Evolutionary conservation across 2,888 invertebrate genomes (phyloP), one percentile per base, ranked within the genome.

Genomic region (Tiliacea citrago): DNA sequence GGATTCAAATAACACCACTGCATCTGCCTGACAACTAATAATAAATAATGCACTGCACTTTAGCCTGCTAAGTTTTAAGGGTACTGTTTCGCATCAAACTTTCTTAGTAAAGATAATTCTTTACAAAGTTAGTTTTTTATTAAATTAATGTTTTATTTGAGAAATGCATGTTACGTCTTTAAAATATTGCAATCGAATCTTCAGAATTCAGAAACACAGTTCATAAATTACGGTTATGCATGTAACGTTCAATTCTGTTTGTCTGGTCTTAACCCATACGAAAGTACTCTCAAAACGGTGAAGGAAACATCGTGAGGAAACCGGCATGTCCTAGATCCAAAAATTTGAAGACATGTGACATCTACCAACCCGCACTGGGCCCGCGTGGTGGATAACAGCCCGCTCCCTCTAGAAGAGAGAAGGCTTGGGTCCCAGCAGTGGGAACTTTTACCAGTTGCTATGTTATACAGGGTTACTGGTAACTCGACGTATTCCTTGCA

Each of bases 1-100:
- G 42, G 0, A 47, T 57, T 67, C 0, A 10, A 67, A 49, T 57
- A 77, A 77, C 49, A 49, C n/a, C 16, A 24, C n/a, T 76, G 60
- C 47, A 78, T 61, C 47, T 55, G 61, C 78, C 47, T 76, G 78
- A 21, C 2, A 47, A 42, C 53, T 70, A 78, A 78, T 58, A 45
- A 21, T 49, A 24, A 39, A 8, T 10, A 71, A 51, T 18, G 18
- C 73, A 66, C n/a, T 62, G 49, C 42, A 79, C 18, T 49, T 18
- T 16, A 16, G 16, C 8, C 35, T 29, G 16, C 6, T 49, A 42
- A 29, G 16, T 49, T 35, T 49, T 8, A 71, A 29, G 53, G 21
- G 10, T 24, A n/a, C 21, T 45, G 18, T n/a, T 68, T 16, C 2
- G 6, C 6, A 29, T 29, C 5, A 68, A 63, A 10, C 1, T 16